phyloP scores from a whole-genome alignment of 2,888 invertebrate species.

The Syrista parreyssii region DNA sequence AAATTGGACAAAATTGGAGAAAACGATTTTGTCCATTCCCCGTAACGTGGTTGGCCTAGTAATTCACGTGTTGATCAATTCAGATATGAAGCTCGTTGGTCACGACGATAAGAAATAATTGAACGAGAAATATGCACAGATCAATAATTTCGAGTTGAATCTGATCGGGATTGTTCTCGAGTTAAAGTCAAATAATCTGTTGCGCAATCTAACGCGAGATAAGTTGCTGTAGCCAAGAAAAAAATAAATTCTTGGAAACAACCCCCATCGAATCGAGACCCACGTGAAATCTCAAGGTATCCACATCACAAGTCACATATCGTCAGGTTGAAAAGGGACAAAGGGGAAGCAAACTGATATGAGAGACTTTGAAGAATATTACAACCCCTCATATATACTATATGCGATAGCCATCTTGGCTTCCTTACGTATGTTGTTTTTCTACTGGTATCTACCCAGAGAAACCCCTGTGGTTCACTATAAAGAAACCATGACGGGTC shows the following conservation, averaged over 20 bases:
- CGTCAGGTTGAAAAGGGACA: not conserved
- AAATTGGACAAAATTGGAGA: not conserved
- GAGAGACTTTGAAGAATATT: conserved; percentile 18
- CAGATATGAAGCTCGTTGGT: not conserved
- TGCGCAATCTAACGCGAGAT: not conserved
- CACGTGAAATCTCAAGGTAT: not conserved
- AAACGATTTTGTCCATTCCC: not conserved
- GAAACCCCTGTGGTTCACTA: conserved; percentile 39
- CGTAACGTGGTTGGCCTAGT: not conserved
- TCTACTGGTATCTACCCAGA: conserved; percentile 16
- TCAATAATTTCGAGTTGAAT: not conserved
- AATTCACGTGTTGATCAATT: not conserved
- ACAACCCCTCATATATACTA: conserved; percentile 28
- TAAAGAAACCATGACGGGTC: conserved; percentile 49
- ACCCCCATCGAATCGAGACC: not conserved
- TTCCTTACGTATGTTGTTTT: conserved; percentile 23
- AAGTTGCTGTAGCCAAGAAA: not conserved
- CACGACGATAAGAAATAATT: not conserved
- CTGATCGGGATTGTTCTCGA: not conserved
- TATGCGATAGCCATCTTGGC: conserved; percentile 35
- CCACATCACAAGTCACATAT: not conserved
- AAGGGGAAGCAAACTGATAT: conserved; percentile 9
- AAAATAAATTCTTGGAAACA: not conserved
- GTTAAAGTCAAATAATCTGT: too few relatives aligned
- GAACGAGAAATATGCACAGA: not conserved